These are phyloP conservation scores for Helicoverpa zea DNA, from an alignment of 1,140 invertebrate genomes.

Conservation along the genomic window DNA sequence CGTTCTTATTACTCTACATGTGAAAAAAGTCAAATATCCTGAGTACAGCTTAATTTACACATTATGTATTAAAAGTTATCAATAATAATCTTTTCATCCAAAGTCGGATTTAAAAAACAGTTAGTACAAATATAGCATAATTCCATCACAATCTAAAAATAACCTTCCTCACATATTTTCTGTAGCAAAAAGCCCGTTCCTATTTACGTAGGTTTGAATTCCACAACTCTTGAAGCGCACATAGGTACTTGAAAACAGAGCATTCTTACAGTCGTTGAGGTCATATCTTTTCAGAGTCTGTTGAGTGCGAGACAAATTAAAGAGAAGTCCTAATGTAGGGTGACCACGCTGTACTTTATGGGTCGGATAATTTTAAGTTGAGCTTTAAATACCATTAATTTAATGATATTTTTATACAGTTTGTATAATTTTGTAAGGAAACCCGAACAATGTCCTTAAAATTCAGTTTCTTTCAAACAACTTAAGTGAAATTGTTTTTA, in stretches of 20 bases:
- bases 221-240: constrained; percentile 17
- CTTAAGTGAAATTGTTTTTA: too few relatives aligned
- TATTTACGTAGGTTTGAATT: constrained; percentile 14
- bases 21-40: not conserved
- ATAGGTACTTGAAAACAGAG: constrained; percentile 48
- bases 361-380: not conserved
- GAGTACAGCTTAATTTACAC: not conserved
- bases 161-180: constrained; percentile 9
- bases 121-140: not conserved
- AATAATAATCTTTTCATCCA: too few relatives aligned
- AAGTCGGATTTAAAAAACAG: not conserved
- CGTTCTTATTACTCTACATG: not conserved
- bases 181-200: constrained; percentile 4
- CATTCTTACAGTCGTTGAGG: constrained; percentile 51
- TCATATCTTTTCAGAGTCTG: constrained; percentile 66
- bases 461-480: too few relatives aligned
- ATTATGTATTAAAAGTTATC: not conserved
- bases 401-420: too few relatives aligned
- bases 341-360: constrained; percentile 45
- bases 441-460: too few relatives aligned
- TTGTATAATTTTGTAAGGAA: too few relatives aligned
- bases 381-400: too few relatives aligned
- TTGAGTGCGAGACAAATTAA: constrained; percentile 67
- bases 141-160: not conserved
- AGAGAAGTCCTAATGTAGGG: constrained; percentile 60